Evolutionary conservation across 2,113 vertebrate genomes (phyloP).

Genomic region (Hipposideros armiger): DNA sequence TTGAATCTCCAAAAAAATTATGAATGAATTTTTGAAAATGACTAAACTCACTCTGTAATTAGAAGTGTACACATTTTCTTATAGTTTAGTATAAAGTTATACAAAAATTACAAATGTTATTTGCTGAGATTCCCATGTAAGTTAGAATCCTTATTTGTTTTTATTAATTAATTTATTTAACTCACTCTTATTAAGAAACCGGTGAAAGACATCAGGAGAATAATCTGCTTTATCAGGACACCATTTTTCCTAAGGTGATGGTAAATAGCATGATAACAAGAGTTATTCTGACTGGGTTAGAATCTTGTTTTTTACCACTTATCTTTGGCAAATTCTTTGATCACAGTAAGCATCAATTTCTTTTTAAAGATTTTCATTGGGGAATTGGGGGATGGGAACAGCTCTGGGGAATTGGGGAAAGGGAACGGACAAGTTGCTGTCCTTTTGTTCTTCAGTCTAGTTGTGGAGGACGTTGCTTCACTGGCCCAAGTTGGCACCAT

Average conservation of each 20-base stretch:
- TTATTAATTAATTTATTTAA: conserved; percentile 20
- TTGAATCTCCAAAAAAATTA: conserved; percentile 33
- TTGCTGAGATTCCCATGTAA: neutral
- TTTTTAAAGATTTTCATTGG: neutral
- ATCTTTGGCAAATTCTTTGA: neutral
- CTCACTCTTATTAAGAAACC: neutral
- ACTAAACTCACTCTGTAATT: neutral
- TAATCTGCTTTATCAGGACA: neutral
- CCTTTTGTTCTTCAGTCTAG: no score
- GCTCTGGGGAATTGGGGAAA: no score
- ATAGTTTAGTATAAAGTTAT: neutral
- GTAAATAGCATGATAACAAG: neutral
- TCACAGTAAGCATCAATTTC: neutral
- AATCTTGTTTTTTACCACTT: neutral
- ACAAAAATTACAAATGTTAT: conserved; percentile 15
- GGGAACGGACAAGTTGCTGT: no score
- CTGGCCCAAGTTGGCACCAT: no score
- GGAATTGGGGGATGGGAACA: no score
- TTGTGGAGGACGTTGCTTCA: no score
- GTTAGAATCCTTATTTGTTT: neutral
- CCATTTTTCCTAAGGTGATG: neutral
- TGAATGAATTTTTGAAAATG: conserved; percentile 22
- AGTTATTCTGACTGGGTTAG: neutral
- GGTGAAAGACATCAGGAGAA: neutral
- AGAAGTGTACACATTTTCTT: neutral